Conservation (phyloP, 1,140 invertebrate species). For the Drosophila elegans region DNA sequence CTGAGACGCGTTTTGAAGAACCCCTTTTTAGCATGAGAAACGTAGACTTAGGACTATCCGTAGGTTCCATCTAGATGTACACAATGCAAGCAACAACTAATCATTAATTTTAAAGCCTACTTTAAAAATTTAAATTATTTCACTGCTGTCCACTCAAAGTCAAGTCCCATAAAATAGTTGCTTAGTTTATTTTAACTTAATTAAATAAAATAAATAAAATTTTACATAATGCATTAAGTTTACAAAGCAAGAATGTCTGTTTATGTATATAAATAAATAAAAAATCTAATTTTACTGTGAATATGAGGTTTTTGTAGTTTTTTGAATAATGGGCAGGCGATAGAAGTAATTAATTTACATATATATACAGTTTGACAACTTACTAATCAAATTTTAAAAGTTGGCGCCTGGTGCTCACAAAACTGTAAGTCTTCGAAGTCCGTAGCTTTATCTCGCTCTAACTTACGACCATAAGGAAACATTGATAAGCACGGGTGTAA, state of each 20-base stretch:
- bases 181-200: slow-evolving; percentile 36
- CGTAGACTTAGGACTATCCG: slow-evolving; percentile 50
- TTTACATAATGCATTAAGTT: slow-evolving; percentile 27
- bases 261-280: slow-evolving; percentile 58
- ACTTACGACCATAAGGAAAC: neutral
- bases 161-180: slow-evolving; percentile 46
- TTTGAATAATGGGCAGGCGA: neutral
- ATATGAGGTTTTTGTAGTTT: neutral
- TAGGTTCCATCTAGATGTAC: slow-evolving; percentile 42
- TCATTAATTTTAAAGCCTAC: slow-evolving; percentile 65
- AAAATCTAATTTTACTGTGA: slow-evolving; percentile 28
- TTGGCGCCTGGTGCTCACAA: slow-evolving; percentile 17
- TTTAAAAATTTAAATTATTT: slow-evolving; percentile 65
- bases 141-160: slow-evolving; percentile 43
- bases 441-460: slow-evolving; percentile 4
- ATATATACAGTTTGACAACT: no score
- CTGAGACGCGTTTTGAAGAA: slow-evolving; percentile 69
- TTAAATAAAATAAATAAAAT: slow-evolving; percentile 18
- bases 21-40: slow-evolving; percentile 35
- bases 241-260: slow-evolving; percentile 35
- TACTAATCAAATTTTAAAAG: neutral
- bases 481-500: neutral
- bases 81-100: slow-evolving; percentile 68
- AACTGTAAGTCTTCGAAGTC: slow-evolving; percentile 13
- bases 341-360: neutral